These are phyloP conservation scores for Drosophila triauraria DNA, from an alignment of 1,140 invertebrate genomes.

Conservation along the genomic window DNA sequence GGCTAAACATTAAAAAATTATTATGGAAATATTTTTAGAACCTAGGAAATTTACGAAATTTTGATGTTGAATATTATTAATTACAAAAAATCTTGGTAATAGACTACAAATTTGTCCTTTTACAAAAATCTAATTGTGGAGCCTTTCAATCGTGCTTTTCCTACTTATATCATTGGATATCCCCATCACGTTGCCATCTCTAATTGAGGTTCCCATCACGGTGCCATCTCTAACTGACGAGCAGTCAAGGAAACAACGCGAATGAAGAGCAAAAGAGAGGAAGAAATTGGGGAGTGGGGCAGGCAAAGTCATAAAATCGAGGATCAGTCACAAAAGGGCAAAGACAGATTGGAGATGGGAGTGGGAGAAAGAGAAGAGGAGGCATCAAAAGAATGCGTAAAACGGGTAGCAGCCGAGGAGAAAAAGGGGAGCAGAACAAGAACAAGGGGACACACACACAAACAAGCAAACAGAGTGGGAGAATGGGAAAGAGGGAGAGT, in stretches of 20 bases:
- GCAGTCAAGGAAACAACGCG: slow-evolving; percentile 20
- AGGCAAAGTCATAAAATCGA: slow-evolving; percentile 59
- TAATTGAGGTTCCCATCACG: background rate
- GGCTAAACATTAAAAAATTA: too few species aligned
- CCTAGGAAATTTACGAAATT: too few species aligned
- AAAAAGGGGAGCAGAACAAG: slow-evolving; percentile 43
- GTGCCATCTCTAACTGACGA: slow-evolving; percentile 13
- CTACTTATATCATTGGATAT: background rate
- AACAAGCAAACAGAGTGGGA: slow-evolving; percentile 12
- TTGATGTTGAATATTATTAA: too few species aligned
- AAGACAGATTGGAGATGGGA: slow-evolving; percentile 35
- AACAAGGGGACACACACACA: slow-evolving; percentile 49
- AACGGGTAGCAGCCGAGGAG: slow-evolving; percentile 64
- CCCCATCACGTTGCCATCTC: slow-evolving; percentile 4
- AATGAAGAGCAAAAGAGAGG: slow-evolving; percentile 3
- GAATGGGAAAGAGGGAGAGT: slow-evolving; percentile 15
- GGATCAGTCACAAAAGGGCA: slow-evolving; percentile 79
- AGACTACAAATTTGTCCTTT: too few species aligned
- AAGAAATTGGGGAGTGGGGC: slow-evolving; percentile 4
- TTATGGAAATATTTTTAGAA: too few species aligned
- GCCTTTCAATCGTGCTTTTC: background rate
- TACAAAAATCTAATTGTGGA: background rate
- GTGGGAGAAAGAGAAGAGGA: background rate
- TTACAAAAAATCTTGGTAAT: too few species aligned
- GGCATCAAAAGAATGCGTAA: slow-evolving; percentile 77